phyloP scores from a whole-genome alignment of 2,797 vertebrate genomes.

The Epinephelus coioides region DNA sequence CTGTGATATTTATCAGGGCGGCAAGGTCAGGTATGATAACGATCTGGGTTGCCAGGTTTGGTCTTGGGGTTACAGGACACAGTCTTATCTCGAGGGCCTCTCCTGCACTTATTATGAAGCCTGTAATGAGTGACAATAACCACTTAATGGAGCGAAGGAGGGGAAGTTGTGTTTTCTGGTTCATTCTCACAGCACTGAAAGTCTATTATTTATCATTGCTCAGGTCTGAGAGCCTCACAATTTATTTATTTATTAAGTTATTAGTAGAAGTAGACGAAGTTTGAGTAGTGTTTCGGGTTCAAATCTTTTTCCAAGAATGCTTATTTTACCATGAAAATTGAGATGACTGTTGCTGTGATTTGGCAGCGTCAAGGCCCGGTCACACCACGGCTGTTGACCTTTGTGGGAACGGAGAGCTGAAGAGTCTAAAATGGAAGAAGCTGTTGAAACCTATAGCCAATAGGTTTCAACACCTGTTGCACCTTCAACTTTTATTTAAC shows the following conservation, averaged over 20 bases:
- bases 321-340: neutral
- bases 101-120: conserved; percentile 79
- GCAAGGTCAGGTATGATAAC: conserved; percentile 77
- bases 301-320: conserved; percentile 4
- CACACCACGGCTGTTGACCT: neutral
- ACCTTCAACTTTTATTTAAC: no score
- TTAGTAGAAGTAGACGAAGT: neutral
- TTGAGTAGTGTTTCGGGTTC: neutral
- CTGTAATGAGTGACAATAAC: conserved; percentile 83
- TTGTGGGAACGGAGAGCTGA: no score
- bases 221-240: conserved; percentile 14
- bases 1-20: conserved; percentile 80
- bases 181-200: conserved; percentile 63
- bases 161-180: conserved; percentile 45
- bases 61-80: conserved; percentile 69
- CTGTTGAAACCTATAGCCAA: no score
- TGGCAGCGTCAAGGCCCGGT: neutral
- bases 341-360: neutral
- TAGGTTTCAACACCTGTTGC: no score
- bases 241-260: conserved; percentile 21
- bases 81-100: conserved; percentile 76
- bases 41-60: conserved; percentile 78
- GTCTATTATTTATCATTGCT: conserved; percentile 45
- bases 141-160: conserved; percentile 69
- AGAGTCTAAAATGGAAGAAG: neutral